Base-by-base conservation (phyloP, 2,888 invertebrate species). In the Neoitamus cyanurus region DNA sequence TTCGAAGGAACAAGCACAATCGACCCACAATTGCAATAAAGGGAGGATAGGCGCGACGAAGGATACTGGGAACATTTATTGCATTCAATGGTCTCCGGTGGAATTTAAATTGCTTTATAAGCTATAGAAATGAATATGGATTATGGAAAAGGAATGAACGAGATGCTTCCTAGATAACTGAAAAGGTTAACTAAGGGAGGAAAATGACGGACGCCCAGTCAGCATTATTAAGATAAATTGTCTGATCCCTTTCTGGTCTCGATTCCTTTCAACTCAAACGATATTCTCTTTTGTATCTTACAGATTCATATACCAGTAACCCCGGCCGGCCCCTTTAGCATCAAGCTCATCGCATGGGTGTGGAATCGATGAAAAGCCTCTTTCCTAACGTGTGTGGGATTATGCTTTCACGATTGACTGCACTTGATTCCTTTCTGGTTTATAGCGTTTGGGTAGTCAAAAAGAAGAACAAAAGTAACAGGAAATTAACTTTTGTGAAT, bases 161-260 rank as follows among this genome's bases (percentile, higher is more conserved):
- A 20, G 25, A 20, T 20, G 58, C 9, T 58, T 9, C 48, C 25
- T 9, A 58, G 58, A 58, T 36, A 15, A 72, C 34, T 20, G 34
- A 31, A 31, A 73, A 73, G 36, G 36, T 42, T 77, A 28, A 46
- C 42, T 77, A 37, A 46, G 77, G 46, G 42, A 46, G 46, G 77
- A 77, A 77, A 77, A 77, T 77, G 77, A 77, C 13, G 77, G 25
- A 37, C 46, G 77, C 15, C 36, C 28, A 77, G 42, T 42, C 77
- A 77, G 77, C 42, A 77, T 77, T 46, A 77, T 77, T 77, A 77
- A 77, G 77, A 77, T 46, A 77, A 46, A 77, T 77, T 77, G 42
- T 77, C 13, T 46, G 77, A 77, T 77, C 77, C 77, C 42, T 46
- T 77, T 77, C 30, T 36, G 20, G 20, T 73, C 36, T 31, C 37